phyloP scores from a whole-genome alignment of 2,888 invertebrate genomes.

The Drosophila hamatofila region DNA sequence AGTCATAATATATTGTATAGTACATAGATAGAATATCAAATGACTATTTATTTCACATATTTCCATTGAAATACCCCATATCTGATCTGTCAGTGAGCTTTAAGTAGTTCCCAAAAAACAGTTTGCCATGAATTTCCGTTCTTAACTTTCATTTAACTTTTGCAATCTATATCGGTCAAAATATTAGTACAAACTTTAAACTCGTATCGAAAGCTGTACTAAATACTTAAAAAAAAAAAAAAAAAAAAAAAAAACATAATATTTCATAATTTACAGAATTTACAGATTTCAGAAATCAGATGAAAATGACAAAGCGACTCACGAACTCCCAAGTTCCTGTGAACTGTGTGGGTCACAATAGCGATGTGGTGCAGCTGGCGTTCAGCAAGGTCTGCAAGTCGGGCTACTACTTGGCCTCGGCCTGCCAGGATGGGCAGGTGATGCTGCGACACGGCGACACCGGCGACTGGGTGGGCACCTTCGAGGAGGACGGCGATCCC shows the following conservation, averaged over 20 bases:
- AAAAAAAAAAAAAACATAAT: background rate
- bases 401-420: conserved; percentile 55
- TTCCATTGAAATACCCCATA: too few species aligned
- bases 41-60: too few species aligned
- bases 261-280: too few species aligned
- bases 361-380: conserved; percentile 42
- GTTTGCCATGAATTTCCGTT: background rate
- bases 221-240: too few species aligned
- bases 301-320: background rate
- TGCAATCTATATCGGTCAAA: background rate
- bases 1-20: too few species aligned
- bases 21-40: too few species aligned
- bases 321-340: conserved; percentile 30
- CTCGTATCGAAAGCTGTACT: background rate
- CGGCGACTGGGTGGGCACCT: conserved; percentile 98
- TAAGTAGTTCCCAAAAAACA: too few species aligned
- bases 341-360: conserved; percentile 41
- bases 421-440: conserved; percentile 92
- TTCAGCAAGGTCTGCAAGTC: conserved; percentile 46
- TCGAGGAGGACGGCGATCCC: conserved; percentile 97
- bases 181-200: background rate
- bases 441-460: conserved; percentile 98
- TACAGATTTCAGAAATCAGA: background rate
- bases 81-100: too few species aligned
- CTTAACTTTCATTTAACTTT: background rate